Evolutionary conservation across 2,888 invertebrate species (phyloP).

Genomic region (Papilio gigon): DNA sequence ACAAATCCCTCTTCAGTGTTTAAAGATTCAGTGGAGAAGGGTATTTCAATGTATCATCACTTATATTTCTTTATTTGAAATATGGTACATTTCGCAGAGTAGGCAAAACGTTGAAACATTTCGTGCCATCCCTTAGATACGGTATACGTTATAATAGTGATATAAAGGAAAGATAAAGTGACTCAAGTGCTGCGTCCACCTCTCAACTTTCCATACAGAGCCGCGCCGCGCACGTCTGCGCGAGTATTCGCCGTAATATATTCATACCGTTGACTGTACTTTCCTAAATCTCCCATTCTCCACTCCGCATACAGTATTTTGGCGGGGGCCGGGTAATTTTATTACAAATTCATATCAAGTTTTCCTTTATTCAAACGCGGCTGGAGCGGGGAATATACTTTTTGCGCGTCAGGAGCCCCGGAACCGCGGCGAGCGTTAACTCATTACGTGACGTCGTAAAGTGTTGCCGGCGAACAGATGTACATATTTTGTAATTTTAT

Average conservation of each 20-base stretch:
- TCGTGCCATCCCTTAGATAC: background rate
- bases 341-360: slow-evolving; percentile 45
- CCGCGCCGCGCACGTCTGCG: slow-evolving; percentile 24
- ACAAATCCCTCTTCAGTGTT: too few relatives aligned
- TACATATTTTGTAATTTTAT: slow-evolving; percentile 42
- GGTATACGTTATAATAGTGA: background rate
- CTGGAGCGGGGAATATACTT: slow-evolving; percentile 45
- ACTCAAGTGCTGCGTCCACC: background rate
- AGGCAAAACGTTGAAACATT: background rate
- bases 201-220: background rate
- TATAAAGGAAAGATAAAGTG: background rate
- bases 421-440: slow-evolving; percentile 55
- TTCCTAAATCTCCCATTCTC: slow-evolving; percentile 30
- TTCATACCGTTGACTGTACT: slow-evolving; percentile 36
- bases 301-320: slow-evolving; percentile 31
- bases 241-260: slow-evolving; percentile 26
- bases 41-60: too few relatives aligned
- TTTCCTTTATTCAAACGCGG: slow-evolving; percentile 40
- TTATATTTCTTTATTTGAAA: too few relatives aligned
- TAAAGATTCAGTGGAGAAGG: too few relatives aligned
- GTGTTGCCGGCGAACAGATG: slow-evolving; percentile 65
- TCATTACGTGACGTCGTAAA: slow-evolving; percentile 73
- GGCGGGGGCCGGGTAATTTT: slow-evolving; percentile 31
- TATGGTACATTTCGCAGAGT: too few relatives aligned
- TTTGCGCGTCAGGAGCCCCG: slow-evolving; percentile 48